Conservation (phyloP, 1,140 invertebrate species). For the Drosophila malerkotliana region DNA sequence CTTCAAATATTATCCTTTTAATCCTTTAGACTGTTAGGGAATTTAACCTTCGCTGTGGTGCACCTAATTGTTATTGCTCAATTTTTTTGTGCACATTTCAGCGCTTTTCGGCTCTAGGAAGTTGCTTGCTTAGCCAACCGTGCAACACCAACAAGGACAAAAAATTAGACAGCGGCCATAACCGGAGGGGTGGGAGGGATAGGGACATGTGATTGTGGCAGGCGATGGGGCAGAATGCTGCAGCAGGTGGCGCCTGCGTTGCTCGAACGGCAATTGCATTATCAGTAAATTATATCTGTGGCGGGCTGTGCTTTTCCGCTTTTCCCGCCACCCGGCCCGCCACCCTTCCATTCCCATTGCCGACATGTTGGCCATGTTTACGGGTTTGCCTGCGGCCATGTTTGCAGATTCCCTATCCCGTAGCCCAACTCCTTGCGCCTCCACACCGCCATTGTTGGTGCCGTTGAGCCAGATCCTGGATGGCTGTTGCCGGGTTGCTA, state of each 20-base stretch:
- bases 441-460: not conserved
- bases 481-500: conserved; percentile 12
- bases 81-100: conserved; percentile 53
- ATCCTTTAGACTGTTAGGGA: conserved; percentile 7
- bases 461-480: conserved; percentile 4
- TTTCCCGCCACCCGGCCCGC: not conserved
- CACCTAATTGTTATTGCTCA: conserved; percentile 45
- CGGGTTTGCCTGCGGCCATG: conserved; percentile 61
- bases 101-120: conserved; percentile 40
- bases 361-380: conserved; percentile 67
- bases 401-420: conserved; percentile 35
- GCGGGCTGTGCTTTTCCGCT: conserved; percentile 22
- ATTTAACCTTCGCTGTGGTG: conserved; percentile 31
- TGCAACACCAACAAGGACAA: conserved; percentile 25
- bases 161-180: not conserved
- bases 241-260: conserved; percentile 47
- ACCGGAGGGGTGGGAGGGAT: not conserved
- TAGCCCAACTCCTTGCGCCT: conserved; percentile 12
- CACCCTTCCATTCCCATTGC: conserved; percentile 13
- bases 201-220: not conserved
- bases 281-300: conserved; percentile 79
- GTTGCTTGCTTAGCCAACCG: conserved; percentile 42
- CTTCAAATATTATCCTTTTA: not conserved
- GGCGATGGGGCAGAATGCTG: conserved; percentile 25
- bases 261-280: conserved; percentile 61